These are phyloP conservation scores for Ptychochromis oligacanthus DNA, from an alignment of 2,113 vertebrate genomes.

Conservation along the genomic window DNA sequence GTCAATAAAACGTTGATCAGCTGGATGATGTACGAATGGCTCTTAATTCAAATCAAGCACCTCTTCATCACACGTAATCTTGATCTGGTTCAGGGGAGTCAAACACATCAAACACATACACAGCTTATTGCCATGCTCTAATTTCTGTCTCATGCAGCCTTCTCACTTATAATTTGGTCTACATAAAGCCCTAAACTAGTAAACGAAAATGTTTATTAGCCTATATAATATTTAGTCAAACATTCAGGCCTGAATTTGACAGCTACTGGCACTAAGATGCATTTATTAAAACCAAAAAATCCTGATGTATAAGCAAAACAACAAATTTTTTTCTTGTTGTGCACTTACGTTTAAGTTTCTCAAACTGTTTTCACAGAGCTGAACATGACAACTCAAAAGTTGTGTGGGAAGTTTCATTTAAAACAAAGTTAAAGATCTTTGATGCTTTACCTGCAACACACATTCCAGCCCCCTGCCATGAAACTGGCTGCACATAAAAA, in stretches of 20 bases:
- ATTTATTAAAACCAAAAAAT: background rate
- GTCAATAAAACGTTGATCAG: background rate
- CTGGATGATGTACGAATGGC: background rate
- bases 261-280: fast-evolving
- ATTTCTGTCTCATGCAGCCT: background rate
- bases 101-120: background rate
- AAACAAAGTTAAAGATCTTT: background rate
- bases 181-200: fast-evolving
- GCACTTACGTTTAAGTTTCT: background rate
- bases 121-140: background rate
- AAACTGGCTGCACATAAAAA: background rate
- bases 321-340: background rate
- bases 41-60: background rate
- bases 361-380: background rate
- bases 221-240: background rate
- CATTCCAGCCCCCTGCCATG: background rate
- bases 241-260: background rate
- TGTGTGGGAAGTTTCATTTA: constrained; percentile 4
- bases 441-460: background rate
- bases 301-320: background rate
- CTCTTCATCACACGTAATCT: background rate
- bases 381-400: background rate
- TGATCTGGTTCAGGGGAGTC: background rate
- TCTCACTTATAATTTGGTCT: background rate
- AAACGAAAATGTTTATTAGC: background rate